Percentiles rank a stretch among this genome's conserved stretches.
phyloP scores from a whole-genome alignment of 2,113 vertebrate species.

The Ictidomys tridecemlineatus region DNA sequence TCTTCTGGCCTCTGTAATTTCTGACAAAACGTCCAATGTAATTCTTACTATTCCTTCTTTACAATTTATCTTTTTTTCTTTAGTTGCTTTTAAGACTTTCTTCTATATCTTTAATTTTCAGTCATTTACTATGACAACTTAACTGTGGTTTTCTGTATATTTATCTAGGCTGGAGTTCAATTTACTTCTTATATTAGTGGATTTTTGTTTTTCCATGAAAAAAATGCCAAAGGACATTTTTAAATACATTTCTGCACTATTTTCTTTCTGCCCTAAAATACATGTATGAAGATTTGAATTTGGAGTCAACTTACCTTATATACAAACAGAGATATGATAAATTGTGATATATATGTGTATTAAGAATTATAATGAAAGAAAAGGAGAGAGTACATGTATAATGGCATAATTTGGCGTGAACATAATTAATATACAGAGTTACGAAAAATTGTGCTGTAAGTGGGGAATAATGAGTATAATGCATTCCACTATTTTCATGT shows the following conservation, averaged over 20 bases:
- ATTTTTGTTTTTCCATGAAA: slow-evolving; percentile 51
- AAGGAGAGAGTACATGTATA: too few relatives aligned
- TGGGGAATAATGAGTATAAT: too few relatives aligned
- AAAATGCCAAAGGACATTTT: too few relatives aligned
- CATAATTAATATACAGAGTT: too few relatives aligned
- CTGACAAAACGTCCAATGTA: neutral
- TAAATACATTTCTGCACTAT: neutral
- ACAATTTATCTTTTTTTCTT: neutral
- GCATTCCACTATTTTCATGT: too few relatives aligned
- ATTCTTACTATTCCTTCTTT: neutral
- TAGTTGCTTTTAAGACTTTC: neutral
- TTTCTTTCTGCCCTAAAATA: neutral
- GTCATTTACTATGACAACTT: neutral
- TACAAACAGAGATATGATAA: too few relatives aligned
- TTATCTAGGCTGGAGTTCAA: neutral
- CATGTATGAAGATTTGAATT: too few relatives aligned
- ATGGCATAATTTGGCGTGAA: too few relatives aligned
- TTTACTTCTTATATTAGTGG: neutral
- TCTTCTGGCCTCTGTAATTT: neutral
- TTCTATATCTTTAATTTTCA: neutral
- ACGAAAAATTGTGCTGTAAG: too few relatives aligned
- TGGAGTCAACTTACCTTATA: too few relatives aligned
- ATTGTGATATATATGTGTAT: too few relatives aligned
- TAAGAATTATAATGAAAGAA: too few relatives aligned
- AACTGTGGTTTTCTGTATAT: neutral